A percentile compares a stretch with the other conserved stretches of the same genome.
Conservation (phyloP, 1,140 invertebrate genomes). For the Anastrepha ludens region DNA sequence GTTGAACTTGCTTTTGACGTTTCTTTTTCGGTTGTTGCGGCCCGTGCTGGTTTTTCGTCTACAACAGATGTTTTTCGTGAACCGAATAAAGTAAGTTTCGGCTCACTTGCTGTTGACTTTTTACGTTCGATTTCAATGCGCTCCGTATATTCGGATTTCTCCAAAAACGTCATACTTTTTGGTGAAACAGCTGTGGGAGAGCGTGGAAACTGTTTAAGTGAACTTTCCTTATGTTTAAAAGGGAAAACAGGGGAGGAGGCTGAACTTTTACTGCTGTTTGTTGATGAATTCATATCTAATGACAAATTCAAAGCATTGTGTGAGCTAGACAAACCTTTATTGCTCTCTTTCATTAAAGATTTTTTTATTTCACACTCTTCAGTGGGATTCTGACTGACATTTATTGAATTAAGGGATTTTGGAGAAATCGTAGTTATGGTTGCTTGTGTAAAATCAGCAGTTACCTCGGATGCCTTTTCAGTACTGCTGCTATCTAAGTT, state of each 20-base stretch:
- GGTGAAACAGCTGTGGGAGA: constrained; percentile 60
- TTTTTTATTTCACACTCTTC: constrained; percentile 2
- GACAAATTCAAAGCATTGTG: constrained; percentile 54
- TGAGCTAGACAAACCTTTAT: background rate
- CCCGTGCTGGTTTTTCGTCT: background rate
- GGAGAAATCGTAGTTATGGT: background rate
- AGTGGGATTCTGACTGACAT: constrained; percentile 1
- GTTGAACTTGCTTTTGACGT: background rate
- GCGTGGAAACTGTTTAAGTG: constrained; percentile 61
- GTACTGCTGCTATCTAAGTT: background rate
- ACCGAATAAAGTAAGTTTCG: background rate
- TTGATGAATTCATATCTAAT: constrained; percentile 47
- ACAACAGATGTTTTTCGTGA: background rate
- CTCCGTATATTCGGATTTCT: constrained; percentile 56
- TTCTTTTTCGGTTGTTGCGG: background rate
- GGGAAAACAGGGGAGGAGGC: constrained; percentile 65
- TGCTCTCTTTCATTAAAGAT: background rate
- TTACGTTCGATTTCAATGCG: constrained; percentile 37
- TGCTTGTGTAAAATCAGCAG: background rate
- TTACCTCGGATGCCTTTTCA: background rate
- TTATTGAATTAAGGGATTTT: background rate
- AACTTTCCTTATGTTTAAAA: constrained; percentile 57
- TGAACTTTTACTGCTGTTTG: constrained; percentile 16
- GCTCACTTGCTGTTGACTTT: background rate
- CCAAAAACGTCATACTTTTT: constrained; percentile 41